A percentile compares a stretch with the other conserved stretches of the same genome.
Conservation (phyloP, 2,888 invertebrate genomes). For the Artemia sinica region DNA sequence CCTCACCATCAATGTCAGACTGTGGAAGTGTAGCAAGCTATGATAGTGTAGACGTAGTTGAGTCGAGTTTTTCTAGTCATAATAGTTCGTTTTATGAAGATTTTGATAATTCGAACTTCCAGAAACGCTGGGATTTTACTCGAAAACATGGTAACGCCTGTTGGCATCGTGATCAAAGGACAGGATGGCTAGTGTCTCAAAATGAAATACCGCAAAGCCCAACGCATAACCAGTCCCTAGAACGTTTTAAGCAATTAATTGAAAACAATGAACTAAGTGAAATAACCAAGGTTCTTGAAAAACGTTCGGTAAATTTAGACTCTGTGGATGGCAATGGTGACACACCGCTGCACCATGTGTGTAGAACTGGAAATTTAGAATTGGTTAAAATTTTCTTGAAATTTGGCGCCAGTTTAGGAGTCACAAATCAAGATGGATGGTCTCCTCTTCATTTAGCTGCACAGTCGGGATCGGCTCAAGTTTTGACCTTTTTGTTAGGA, state of each 20-base stretch:
- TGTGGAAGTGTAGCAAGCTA: slow-evolving; percentile 1
- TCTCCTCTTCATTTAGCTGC: neutral
- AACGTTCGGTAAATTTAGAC: neutral
- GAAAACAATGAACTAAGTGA: neutral
- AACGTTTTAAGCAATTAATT: neutral
- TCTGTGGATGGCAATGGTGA: neutral
- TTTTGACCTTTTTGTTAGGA: neutral
- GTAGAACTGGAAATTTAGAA: neutral
- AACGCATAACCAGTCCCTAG: neutral
- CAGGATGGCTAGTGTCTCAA: slow-evolving; percentile 4
- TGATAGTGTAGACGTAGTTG: neutral
- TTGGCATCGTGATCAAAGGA: neutral
- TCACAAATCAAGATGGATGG: neutral
- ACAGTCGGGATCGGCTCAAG: neutral
- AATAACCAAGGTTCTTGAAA: neutral
- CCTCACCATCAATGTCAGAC: slow-evolving; percentile 5
- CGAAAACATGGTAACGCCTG: neutral
- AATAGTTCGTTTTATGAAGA: slow-evolving; percentile 7
- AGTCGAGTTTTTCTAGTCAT: slow-evolving; percentile 9
- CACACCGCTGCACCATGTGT: slow-evolving; percentile 9
- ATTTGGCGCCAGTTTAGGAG: neutral
- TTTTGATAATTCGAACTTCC: slow-evolving; percentile 5
- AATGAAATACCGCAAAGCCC: neutral
- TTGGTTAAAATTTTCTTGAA: neutral
- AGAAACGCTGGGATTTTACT: slow-evolving; percentile 6